Evolutionary conservation across 2,888 invertebrate species (phyloP), one percentile per base, ranked within the genome.

Genomic region (Habroteleia sp.): DNA sequence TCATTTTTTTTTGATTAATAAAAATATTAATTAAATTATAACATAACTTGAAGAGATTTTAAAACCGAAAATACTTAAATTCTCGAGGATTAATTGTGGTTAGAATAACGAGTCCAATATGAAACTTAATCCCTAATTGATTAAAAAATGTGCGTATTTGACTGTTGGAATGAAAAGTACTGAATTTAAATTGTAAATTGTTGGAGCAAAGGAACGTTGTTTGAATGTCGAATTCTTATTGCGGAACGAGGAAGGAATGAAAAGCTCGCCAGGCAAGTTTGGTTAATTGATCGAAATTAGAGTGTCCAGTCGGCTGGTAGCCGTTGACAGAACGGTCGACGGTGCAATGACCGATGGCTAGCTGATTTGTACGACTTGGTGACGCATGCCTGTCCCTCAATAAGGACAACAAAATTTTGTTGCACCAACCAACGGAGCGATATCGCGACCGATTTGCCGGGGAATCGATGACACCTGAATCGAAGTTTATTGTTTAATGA

Each of bases 241-340:
- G 56, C 72, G 65, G 69, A 73, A 68, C 63, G 35, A 73, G 50
- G 65, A 75, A 69, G 60, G 54, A 65, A 60, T 60, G 66, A 54
- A 39, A 65, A 41, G 50, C 33, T 74, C 75, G 44, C 25, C 68
- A 6, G 56, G 37, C 63, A 46, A 69, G 74, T 81, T 79, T 83
- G 80, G 83, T 86, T 87, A 87, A 87, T 87, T 87, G 85, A 87
- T 87, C 84, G 85, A 84, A 85, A 87, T 87, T 84, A 83, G 83
- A 83, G 81, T 80, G 83, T 81, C 80, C 83, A 77, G 79, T 81
- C 76, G 78, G 81, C 72, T 73, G 71, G 80, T 79, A 80, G 84
- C 31, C 82, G 84, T 84, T 83, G 84, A 83, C 83, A 81, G 83
- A 81, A 80, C 76, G 68, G 63, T 76, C 78, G 77, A 76, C 82